Base-by-base conservation (phyloP, 2,888 invertebrate species). In the Caenorhabditis doughertyi region DNA sequence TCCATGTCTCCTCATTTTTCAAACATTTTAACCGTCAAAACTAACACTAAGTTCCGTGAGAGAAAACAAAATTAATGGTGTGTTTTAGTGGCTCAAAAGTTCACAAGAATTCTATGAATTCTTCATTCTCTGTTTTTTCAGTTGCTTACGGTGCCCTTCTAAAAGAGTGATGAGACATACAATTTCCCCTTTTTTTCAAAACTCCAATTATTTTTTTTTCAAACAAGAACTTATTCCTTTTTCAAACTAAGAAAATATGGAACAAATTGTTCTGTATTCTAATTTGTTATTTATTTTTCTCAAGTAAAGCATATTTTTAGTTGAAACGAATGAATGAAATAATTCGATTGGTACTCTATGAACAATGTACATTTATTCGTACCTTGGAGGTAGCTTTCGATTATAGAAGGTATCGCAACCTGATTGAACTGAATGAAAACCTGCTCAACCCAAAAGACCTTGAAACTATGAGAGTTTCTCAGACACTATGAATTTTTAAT, bases 61-160 rank as follows among this genome's bases (percentile, higher is more conserved):
- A 71, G 47, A 27, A 47, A 58, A 35, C 18, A 64, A 23, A 44
- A 16, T 4, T 7, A 32, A 39, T 4, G 18, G 25, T 53, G 47
- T 71, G 60, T 51, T 72, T 72, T 72, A 55, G 72, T 53, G 18
- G 32, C 47, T 64, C 64, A 32, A 73, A 64, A 73, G 73, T 73
- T 73, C 73, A 64, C n/a, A 44, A 21, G 21, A 47, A 39, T 42
- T 60, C 51, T 39, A 5, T n/a, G 42, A 60, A 32, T 39, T 58
- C 58, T 39, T n/a, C n/a, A n/a, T n/a, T n/a, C n/a, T 23, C 51
- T 51, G 9, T 11, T 51, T 9, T 49, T 35, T 35, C 35, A 35
- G n/a, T n/a, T n/a, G n/a, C n/a, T n/a, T n/a, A n/a, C n/a, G n/a
- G n/a, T 39, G 39, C 39, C 16, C 13, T 39, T 39, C 11, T 9